A percentile compares a stretch with the other conserved stretches of the same genome.
Evolutionary conservation across 2,888 invertebrate species (phyloP).

Genomic region (Tryphoninae sp.): DNA sequence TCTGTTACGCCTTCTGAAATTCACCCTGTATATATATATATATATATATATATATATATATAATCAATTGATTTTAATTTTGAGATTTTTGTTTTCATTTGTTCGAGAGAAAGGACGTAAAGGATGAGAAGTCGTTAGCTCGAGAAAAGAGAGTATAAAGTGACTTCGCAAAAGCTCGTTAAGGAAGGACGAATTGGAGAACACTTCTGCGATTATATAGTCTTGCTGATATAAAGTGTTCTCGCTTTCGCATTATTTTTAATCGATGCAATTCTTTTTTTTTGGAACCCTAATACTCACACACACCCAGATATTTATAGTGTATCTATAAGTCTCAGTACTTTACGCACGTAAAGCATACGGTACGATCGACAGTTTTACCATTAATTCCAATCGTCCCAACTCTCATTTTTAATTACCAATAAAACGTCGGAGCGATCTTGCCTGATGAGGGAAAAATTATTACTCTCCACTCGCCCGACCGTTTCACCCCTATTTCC

Average conservation of each 20-base stretch:
- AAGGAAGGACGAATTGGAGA: slow-evolving; percentile 13
- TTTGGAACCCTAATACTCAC: background rate
- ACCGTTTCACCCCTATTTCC: slow-evolving; percentile 51
- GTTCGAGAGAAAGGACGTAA: slow-evolving; percentile 20
- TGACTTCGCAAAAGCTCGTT: slow-evolving; percentile 22
- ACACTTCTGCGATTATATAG: slow-evolving; percentile 26
- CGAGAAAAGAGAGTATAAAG: slow-evolving; percentile 21
- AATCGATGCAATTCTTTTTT: background rate
- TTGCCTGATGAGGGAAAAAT: slow-evolving; percentile 75
- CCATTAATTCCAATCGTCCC: slow-evolving; percentile 80
- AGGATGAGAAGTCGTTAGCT: slow-evolving; percentile 28
- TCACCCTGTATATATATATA: background rate
- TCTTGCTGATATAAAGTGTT: slow-evolving; percentile 23
- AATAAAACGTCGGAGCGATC: slow-evolving; percentile 77
- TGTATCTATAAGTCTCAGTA: background rate
- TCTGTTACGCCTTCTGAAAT: too few species aligned
- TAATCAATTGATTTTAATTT: background rate
- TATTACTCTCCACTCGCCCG: slow-evolving; percentile 65
- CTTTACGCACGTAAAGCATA: slow-evolving; percentile 25
- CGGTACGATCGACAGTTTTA: slow-evolving; percentile 69
- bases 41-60: slow-evolving; percentile 10
- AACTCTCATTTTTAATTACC: slow-evolving; percentile 80
- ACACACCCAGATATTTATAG: background rate
- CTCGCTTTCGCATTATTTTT: slow-evolving; percentile 18
- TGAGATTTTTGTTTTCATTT: slow-evolving; percentile 6